Conservation (phyloP, 1,140 invertebrate genomes). For the Drosophila sucinea region DNA sequence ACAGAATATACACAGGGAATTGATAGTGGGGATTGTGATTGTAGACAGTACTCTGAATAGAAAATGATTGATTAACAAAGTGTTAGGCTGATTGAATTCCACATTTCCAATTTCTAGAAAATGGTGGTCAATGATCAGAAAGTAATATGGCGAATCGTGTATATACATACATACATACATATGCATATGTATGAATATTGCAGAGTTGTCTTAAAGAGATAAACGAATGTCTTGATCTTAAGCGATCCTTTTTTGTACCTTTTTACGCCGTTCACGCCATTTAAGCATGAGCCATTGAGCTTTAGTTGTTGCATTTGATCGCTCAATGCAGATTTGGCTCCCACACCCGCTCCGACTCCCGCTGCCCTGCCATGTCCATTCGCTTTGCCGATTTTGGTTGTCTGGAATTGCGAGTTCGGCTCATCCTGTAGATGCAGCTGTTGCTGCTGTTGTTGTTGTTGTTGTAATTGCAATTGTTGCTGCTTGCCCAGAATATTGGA, state of each 20-base stretch:
- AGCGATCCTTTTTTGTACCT: constrained; percentile 34
- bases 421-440: constrained; percentile 40
- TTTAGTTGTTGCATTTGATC: constrained; percentile 71
- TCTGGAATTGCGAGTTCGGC: constrained; percentile 32
- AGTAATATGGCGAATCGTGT: no score
- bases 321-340: constrained; percentile 49
- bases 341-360: background rate
- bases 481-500: constrained; percentile 67
- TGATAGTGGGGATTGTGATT: no score
- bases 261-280: constrained; percentile 47
- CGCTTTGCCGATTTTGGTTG: constrained; percentile 22
- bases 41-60: no score
- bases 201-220: no score
- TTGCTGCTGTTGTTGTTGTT: constrained; percentile 46
- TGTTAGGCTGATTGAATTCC: background rate
- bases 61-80: background rate
- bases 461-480: constrained; percentile 59
- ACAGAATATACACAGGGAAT: background rate
- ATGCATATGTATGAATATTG: background rate
- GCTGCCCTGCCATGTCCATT: constrained; percentile 40
- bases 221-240: background rate
- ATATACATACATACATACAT: background rate
- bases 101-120: no score
- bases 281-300: constrained; percentile 42
- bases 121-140: no score